These are phyloP conservation scores for Prionailurus viverrinus DNA, from an alignment of 2,113 vertebrate species.

Conservation along the genomic window DNA sequence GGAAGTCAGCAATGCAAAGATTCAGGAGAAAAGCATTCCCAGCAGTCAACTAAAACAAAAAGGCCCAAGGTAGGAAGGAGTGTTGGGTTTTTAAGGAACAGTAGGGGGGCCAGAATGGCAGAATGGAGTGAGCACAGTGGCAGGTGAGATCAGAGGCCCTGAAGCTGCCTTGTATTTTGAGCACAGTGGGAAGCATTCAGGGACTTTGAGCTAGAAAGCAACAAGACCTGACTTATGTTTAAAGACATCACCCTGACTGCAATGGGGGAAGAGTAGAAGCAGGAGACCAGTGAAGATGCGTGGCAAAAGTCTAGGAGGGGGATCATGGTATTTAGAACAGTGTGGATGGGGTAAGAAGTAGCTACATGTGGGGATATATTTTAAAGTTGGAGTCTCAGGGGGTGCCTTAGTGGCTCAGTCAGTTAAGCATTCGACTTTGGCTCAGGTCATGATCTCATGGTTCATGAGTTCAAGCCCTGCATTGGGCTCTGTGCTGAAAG, in stretches of 20 bases:
- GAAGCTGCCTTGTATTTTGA: background rate
- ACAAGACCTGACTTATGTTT: background rate
- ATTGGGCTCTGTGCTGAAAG: no score
- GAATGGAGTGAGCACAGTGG: background rate
- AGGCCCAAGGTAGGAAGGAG: background rate
- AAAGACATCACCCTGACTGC: background rate
- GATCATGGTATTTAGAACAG: background rate
- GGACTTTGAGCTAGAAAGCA: background rate
- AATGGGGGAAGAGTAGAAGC: background rate
- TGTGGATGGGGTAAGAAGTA: background rate
- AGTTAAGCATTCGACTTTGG: no score
- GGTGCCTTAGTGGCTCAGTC: no score
- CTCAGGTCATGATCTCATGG: no score
- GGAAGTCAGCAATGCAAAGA: background rate
- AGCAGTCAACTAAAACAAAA: background rate
- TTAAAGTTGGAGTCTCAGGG: background rate
- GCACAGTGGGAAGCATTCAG: background rate
- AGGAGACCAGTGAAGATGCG: background rate
- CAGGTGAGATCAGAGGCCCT: background rate
- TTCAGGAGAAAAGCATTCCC: background rate
- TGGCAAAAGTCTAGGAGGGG: background rate
- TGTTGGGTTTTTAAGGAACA: background rate
- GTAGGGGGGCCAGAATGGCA: background rate
- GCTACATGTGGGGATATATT: background rate
- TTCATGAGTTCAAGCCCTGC: no score